Conservation (phyloP, 1,140 invertebrate species). For the Dendroctonus ponderosae region DNA sequence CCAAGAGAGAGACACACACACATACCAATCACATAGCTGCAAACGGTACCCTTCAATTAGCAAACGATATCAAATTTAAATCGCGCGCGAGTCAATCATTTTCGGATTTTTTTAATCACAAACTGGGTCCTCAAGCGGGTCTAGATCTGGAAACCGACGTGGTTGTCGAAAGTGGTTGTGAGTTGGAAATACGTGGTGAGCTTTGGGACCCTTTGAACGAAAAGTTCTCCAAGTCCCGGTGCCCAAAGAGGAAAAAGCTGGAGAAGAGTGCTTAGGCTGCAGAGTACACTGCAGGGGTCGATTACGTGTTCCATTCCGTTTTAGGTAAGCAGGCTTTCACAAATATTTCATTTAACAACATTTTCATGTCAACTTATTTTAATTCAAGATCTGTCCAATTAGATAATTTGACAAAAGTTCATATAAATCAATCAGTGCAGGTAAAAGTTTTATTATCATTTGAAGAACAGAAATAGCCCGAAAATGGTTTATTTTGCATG, state of each 20-base stretch:
- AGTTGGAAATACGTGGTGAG: conserved; percentile 5
- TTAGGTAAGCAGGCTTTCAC: too few species aligned
- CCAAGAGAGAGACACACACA: conserved; percentile 7
- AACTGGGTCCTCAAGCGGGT: conserved; percentile 23
- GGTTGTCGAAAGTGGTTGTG: conserved; percentile 6
- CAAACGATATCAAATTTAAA: background rate
- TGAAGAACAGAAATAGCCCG: too few species aligned
- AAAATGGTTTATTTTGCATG: too few species aligned
- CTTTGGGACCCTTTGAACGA: conserved; percentile 13
- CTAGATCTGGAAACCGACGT: conserved; percentile 17
- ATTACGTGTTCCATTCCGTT: too few species aligned
- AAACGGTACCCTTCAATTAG: conserved; percentile 12
- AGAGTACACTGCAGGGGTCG: background rate
- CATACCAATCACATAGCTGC: conserved; percentile 12
- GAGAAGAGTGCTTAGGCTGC: conserved; percentile 1
- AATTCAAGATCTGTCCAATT: too few species aligned
- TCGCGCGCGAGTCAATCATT: conserved; percentile 11
- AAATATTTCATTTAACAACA: too few species aligned
- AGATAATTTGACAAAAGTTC: too few species aligned
- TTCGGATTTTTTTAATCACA: conserved; percentile 12
- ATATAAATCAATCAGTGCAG: too few species aligned
- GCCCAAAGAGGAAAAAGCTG: conserved; percentile 20
- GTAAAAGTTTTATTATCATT: too few species aligned
- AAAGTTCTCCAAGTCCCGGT: conserved; percentile 26
- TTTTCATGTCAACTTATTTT: too few species aligned